These are phyloP conservation scores for Onthophagus sagittarius DNA, from an alignment of 2,888 invertebrate species.

Conservation along the genomic window DNA sequence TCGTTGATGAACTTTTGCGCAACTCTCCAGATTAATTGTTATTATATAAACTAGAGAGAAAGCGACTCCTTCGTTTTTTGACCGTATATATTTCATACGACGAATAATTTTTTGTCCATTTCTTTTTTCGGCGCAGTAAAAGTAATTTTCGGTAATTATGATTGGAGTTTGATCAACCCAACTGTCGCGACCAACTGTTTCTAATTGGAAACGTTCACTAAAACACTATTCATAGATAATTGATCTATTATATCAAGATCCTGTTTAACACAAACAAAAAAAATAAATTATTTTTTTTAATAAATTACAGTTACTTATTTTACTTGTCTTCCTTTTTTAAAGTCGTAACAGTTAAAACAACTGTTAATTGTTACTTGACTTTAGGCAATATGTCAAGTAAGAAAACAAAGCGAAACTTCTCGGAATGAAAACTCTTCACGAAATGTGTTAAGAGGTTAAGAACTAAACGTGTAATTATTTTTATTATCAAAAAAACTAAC, in stretches of 20 bases:
- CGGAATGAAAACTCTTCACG: not conserved
- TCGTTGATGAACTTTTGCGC: not conserved
- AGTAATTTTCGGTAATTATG: not conserved
- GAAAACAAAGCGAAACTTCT: not conserved
- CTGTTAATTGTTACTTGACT: not conserved
- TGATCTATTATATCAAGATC: not conserved
- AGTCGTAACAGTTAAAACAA: not conserved
- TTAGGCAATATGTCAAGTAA: not conserved
- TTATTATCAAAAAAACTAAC: not conserved
- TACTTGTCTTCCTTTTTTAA: not conserved
- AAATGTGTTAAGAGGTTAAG: not conserved
- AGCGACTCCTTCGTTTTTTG: not conserved
- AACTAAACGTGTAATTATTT: not conserved
- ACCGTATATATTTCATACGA: not conserved
- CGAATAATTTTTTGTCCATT: not conserved
- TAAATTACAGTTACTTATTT: not conserved
- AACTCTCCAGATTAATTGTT: not conserved
- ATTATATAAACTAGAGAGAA: not conserved
- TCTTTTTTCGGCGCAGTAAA: not conserved
- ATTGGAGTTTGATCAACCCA: constrained; percentile 29
- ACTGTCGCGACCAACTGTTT: constrained; percentile 42
- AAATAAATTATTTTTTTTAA: not conserved
- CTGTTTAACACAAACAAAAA: not conserved
- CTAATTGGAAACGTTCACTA: constrained; percentile 34
- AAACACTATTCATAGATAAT: not conserved